Conservation (phyloP, 2,888 invertebrate species). For the Drosophila subsilvestris region DNA sequence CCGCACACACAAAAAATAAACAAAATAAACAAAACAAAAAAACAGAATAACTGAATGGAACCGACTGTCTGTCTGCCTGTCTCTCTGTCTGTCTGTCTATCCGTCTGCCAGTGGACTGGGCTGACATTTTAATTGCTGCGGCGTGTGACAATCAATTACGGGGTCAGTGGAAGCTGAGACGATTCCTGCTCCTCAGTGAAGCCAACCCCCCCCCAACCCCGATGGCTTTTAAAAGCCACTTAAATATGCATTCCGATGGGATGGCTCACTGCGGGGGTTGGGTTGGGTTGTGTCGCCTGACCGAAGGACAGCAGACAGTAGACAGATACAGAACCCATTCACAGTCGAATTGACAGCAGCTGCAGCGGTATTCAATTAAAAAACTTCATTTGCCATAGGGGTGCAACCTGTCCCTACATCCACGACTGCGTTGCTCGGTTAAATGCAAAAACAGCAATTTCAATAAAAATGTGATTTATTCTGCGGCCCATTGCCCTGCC, state of each 20-base stretch:
- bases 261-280: slow-evolving; percentile 2
- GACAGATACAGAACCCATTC: slow-evolving; percentile 31
- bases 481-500: slow-evolving; percentile 1
- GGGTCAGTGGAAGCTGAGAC: slow-evolving; percentile 55
- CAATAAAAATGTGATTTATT: slow-evolving; percentile 56
- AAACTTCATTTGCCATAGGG: slow-evolving; percentile 38
- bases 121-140: slow-evolving; percentile 74
- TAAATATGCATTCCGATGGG: slow-evolving; percentile 63
- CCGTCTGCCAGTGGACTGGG: slow-evolving; percentile 32
- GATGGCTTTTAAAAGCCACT: slow-evolving; percentile 69
- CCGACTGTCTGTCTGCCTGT: slow-evolving; percentile 15
- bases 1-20: neutral
- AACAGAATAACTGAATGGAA: slow-evolving; percentile 40
- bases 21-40: slow-evolving; percentile 17
- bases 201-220: too few relatives aligned
- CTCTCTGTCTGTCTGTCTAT: too few relatives aligned
- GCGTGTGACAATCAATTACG: slow-evolving; percentile 73
- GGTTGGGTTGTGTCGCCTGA: neutral
- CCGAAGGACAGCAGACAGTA: neutral
- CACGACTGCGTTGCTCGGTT: slow-evolving; percentile 11
- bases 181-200: slow-evolving; percentile 36
- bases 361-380: slow-evolving; percentile 70
- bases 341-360: slow-evolving; percentile 64
- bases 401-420: slow-evolving; percentile 6
- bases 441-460: slow-evolving; percentile 49